Evolutionary conservation across 1,140 invertebrate genomes (phyloP), one percentile per base, ranked within the genome.

Genomic region (Anadara kagoshimensis): DNA sequence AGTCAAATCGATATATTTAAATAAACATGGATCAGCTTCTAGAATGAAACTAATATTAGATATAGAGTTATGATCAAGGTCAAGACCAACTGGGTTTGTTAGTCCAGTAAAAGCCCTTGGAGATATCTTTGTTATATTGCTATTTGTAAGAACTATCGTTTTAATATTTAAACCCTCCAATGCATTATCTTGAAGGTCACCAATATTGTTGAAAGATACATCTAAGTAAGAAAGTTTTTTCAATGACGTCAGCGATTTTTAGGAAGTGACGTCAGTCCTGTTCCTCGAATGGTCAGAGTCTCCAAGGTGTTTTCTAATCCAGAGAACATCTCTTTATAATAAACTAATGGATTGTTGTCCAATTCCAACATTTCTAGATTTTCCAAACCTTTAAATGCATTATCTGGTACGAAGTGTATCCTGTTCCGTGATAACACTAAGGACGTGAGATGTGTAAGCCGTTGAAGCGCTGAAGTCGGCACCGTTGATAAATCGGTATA

Each of bases 21-120:
- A 78, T 10, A 72, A 64, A 45, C 76, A 78, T 1, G 56, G 71
- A 1, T 56, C 44, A 7, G 63, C 63, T 5, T 59, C 22, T n/a
- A 74, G n/a, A 18, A 74, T 61, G 51, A 78, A 78, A 1, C 71
- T 67, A 61, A 78, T 58, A 24, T 70, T 57, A 16, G 63, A 22
- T 5, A 78, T 43, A 22, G 58, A 57, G 47, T 78, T 78, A 45
- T 68, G 66, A n/a, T 73, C 66, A 18, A 78, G 49, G 51, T 78
- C 76, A 16, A 78, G 36, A 10, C 56, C 65, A 18, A 78, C 68
- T 47, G 76, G 64, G 5, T 67, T 29, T 3, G 16, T 54, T 22
- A 78, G 58, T 16, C 47, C 57, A 12, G 18, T 29, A 67, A 78
- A 78, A 8, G 68, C 58, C 24, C 49, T 22, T 10, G 68, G 63